A percentile compares a stretch with the other conserved stretches of the same genome.
Evolutionary conservation across 2,113 vertebrate genomes (phyloP).

Genomic region (Empidonax traillii): DNA sequence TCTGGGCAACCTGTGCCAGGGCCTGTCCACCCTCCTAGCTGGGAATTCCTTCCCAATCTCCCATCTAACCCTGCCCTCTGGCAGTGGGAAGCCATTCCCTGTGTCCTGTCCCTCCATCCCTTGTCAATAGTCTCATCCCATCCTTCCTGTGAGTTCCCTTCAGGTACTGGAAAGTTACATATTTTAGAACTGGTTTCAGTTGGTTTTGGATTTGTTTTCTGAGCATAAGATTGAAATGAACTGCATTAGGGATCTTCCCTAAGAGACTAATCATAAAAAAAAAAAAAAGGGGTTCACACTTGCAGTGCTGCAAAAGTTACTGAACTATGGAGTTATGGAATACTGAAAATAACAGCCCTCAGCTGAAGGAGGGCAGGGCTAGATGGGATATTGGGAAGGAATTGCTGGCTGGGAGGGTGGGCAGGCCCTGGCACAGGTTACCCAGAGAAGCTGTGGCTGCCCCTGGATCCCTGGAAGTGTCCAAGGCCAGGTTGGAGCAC

Average conservation of each 20-base stretch:
- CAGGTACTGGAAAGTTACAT: too few species aligned
- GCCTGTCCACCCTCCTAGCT: not conserved
- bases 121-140: not conserved
- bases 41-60: not conserved
- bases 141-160: not conserved
- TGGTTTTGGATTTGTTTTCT: not conserved
- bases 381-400: not conserved
- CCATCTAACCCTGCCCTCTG: not conserved
- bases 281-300: not conserved
- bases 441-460: not conserved
- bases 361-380: not conserved
- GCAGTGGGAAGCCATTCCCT: not conserved
- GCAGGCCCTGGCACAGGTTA: rapidly evolving
- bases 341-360: not conserved
- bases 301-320: not conserved
- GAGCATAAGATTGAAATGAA: not conserved
- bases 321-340: not conserved
- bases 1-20: not conserved
- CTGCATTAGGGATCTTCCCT: not conserved
- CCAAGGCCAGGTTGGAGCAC: not conserved
- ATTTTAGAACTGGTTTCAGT: not conserved
- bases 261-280: not conserved
- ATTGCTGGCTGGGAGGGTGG: not conserved
- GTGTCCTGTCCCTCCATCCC: not conserved
- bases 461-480: not conserved